A percentile compares a stretch with the other conserved stretches of the same genome.
Conservation (phyloP, 2,888 invertebrate species). For the Tryphoninae sp. region DNA sequence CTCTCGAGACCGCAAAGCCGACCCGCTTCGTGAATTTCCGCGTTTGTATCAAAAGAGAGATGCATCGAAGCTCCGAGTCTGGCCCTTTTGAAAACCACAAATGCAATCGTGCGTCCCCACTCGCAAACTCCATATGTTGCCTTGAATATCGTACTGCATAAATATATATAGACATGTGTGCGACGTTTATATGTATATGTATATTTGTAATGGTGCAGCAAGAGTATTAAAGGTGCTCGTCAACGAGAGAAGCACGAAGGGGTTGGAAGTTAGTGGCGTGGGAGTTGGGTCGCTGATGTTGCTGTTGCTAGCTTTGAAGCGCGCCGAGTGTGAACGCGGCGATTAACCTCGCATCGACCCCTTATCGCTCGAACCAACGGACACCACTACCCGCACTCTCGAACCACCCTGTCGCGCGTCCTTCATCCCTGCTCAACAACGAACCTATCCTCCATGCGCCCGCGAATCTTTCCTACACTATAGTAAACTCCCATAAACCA, state of each 20-base stretch:
- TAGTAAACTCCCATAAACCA: background rate
- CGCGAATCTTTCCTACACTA: background rate
- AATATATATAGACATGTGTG: background rate
- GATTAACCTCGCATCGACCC: slow-evolving; percentile 76
- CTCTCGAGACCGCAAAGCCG: background rate
- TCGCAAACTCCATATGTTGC: background rate
- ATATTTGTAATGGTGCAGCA: slow-evolving; percentile 8
- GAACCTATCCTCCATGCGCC: slow-evolving; percentile 3
- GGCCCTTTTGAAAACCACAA: background rate
- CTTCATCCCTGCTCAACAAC: slow-evolving; percentile 9
- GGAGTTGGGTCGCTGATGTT: slow-evolving; percentile 45
- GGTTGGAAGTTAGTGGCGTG: slow-evolving; percentile 5
- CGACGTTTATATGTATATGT: slow-evolving; percentile 8
- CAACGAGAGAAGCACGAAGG: slow-evolving; percentile 41
- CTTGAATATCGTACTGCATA: no score
- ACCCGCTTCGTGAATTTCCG: background rate
- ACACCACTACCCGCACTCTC: slow-evolving; percentile 57
- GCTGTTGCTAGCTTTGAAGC: slow-evolving; percentile 70
- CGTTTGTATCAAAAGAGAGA: background rate
- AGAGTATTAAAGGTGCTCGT: slow-evolving; percentile 25
- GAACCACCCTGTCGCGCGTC: slow-evolving; percentile 51
- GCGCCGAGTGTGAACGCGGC: slow-evolving; percentile 74
- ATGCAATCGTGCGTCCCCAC: background rate
- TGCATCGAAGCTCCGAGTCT: background rate
- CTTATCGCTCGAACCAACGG: slow-evolving; percentile 62